Percentiles rank a stretch among this genome's conserved stretches.
phyloP scores from a whole-genome alignment of 1,140 invertebrate species.

The Semibalanus balanoides region DNA sequence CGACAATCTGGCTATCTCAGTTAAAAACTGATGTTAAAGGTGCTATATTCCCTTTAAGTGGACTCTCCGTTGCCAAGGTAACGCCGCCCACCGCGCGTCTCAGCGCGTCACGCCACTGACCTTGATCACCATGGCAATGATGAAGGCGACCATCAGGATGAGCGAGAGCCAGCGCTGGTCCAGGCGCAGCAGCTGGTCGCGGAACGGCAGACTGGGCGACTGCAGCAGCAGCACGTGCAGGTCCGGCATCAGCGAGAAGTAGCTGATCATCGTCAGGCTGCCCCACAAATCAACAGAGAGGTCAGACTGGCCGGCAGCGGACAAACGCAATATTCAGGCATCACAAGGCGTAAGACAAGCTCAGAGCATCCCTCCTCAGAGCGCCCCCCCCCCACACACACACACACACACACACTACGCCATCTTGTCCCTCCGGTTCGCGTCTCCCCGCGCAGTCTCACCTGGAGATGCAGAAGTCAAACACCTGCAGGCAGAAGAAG shows the following conservation, averaged over 20 bases:
- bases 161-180: slow-evolving; percentile 52
- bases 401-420: background rate
- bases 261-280: slow-evolving; percentile 64
- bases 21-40: no score
- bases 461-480: slow-evolving; percentile 74
- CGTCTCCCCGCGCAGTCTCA: slow-evolving; percentile 29
- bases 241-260: slow-evolving; percentile 65
- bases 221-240: slow-evolving; percentile 52
- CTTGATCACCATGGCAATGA: slow-evolving; percentile 56
- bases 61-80: no score
- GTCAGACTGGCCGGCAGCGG: slow-evolving; percentile 3
- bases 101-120: slow-evolving; percentile 29
- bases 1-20: no score
- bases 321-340: background rate
- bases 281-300: slow-evolving; percentile 22
- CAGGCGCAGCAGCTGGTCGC: slow-evolving; percentile 49
- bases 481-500: slow-evolving; percentile 74
- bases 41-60: no score
- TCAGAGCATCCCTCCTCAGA: no score
- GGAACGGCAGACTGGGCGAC: slow-evolving; percentile 51
- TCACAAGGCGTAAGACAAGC: background rate
- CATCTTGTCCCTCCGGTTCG: no score
- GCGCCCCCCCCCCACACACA: background rate
- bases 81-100: no score
- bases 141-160: slow-evolving; percentile 50